Percentiles rank a stretch among this genome's conserved stretches.
Evolutionary conservation across 2,888 invertebrate genomes (phyloP).

Genomic region (Argyresthia goedartella): DNA sequence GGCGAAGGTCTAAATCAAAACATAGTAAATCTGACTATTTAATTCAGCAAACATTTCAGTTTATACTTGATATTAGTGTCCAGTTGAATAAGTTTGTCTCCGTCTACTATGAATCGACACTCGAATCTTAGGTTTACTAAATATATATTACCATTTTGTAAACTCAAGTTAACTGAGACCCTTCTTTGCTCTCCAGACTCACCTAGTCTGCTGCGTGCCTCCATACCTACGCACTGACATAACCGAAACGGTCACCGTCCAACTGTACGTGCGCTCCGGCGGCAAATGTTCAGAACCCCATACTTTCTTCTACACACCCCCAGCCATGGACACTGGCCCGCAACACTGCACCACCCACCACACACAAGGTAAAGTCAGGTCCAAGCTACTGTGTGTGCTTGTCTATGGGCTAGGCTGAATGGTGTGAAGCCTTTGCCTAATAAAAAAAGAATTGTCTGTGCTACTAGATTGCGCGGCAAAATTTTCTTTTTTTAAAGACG

Average conservation of each 20-base stretch:
- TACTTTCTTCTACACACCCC: constrained; percentile 84
- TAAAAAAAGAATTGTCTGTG: neutral
- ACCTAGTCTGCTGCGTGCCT: constrained; percentile 89
- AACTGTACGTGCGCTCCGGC: constrained; percentile 85
- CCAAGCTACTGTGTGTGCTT: neutral
- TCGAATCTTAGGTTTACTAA: too few relatives aligned
- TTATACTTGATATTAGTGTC: too few relatives aligned
- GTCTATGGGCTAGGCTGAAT: constrained; percentile 1
- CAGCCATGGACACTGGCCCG: constrained; percentile 34
- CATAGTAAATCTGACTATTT: too few relatives aligned
- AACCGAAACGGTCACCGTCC: constrained; percentile 78
- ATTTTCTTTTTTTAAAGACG: too few relatives aligned
- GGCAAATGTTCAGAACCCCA: constrained; percentile 90
- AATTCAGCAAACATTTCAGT: too few relatives aligned
- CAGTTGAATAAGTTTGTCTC: too few relatives aligned
- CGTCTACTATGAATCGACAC: too few relatives aligned
- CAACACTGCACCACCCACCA: constrained; percentile 41
- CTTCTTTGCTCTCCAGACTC: constrained; percentile 73
- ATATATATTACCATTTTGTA: too few relatives aligned
- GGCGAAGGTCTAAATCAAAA: too few relatives aligned
- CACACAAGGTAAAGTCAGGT: constrained; percentile 27
- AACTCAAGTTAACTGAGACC: too few relatives aligned
- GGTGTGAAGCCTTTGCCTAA: neutral
- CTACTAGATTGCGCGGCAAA: too few relatives aligned
- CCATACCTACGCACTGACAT: constrained; percentile 79